Evolutionary conservation across 1,140 invertebrate species (phyloP).

Genomic region (Gonioctena quinquepunctata): DNA sequence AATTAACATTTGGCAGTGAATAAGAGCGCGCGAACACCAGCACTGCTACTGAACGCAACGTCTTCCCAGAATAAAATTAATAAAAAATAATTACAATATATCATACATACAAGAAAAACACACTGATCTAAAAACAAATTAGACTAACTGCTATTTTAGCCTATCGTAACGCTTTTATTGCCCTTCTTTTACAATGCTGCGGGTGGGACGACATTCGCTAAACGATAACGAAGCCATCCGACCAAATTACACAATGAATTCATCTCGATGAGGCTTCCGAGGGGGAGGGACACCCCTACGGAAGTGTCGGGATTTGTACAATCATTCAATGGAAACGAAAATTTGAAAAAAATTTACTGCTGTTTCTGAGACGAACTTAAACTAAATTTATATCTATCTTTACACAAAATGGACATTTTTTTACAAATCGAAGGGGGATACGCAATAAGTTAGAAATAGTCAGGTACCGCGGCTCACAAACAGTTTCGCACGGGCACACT

Average conservation of each 20-base stretch:
- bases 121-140: constrained; percentile 50
- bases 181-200: constrained; percentile 37
- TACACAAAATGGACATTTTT: constrained; percentile 57
- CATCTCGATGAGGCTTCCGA: too few species aligned
- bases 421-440: constrained; percentile 54
- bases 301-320: constrained; percentile 39
- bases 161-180: constrained; percentile 47
- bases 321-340: constrained; percentile 27
- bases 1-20: constrained; percentile 45
- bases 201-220: too few species aligned
- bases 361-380: constrained; percentile 50
- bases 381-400: constrained; percentile 57
- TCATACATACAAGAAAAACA: constrained; percentile 49
- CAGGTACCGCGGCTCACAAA: constrained; percentile 50
- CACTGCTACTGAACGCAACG: too few species aligned
- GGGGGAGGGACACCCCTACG: too few species aligned
- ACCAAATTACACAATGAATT: too few species aligned
- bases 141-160: constrained; percentile 44
- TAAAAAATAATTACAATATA: constrained; percentile 45
- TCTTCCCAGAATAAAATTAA: constrained; percentile 31
- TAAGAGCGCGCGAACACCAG: constrained; percentile 31
- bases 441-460: constrained; percentile 53
- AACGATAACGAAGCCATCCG: too few species aligned
- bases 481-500: constrained; percentile 44
- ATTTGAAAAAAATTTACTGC: constrained; percentile 7